These are phyloP conservation scores for Pelecanoides urinatrix DNA, from an alignment of 2,113 vertebrate genomes.

Conservation along the genomic window DNA sequence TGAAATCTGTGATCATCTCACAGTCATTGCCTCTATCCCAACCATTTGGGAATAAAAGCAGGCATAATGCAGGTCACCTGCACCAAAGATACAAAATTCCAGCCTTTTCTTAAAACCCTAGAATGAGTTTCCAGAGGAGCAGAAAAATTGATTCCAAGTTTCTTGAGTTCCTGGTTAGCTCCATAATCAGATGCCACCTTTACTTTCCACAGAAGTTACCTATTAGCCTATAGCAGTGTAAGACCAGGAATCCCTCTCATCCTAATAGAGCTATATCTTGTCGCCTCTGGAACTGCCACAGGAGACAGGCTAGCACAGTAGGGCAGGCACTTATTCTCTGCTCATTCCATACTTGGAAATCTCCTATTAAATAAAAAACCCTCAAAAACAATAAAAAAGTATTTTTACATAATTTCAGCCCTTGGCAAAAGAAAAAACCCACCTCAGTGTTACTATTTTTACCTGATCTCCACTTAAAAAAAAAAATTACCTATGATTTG, in stretches of 20 bases:
- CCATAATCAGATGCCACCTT: neutral
- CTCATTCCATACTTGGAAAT: conserved; percentile 2
- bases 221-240: neutral
- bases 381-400: neutral
- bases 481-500: neutral
- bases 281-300: conserved; percentile 21
- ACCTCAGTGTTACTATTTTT: neutral
- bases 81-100: neutral
- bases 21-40: neutral
- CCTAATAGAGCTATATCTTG: conserved; percentile 21
- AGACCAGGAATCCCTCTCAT: conserved; percentile 27
- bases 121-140: neutral
- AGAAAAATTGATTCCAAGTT: neutral
- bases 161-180: neutral
- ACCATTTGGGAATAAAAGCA: neutral
- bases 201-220: neutral
- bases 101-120: neutral
- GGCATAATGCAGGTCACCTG: neutral
- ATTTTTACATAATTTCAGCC: neutral
- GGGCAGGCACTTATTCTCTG: conserved; percentile 2
- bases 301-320: neutral
- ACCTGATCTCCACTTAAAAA: neutral
- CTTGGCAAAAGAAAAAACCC: neutral
- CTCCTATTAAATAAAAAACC: conserved; percentile 20
- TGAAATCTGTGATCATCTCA: neutral